Conservation (phyloP, 2,797 vertebrate genomes). For the Brachymystax lenok region DNA sequence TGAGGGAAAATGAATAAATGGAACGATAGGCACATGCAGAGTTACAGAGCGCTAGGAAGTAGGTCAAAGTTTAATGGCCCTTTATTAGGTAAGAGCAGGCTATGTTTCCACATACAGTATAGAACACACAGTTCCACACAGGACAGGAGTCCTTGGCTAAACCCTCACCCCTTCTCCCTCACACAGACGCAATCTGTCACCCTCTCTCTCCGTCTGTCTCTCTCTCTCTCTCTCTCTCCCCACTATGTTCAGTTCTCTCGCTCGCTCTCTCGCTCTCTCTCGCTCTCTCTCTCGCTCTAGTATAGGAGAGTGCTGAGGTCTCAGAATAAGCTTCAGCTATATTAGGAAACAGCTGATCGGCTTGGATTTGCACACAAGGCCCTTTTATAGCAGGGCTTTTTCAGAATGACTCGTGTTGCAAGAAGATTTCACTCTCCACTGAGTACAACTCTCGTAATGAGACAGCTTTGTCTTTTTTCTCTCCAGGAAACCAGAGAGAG, state of each 20-base stretch:
- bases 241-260: too few species aligned
- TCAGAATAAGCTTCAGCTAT: slow-evolving; percentile 42
- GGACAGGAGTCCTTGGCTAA: background rate
- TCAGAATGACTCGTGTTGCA: slow-evolving; percentile 59
- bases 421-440: slow-evolving; percentile 50
- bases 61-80: too few species aligned
- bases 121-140: background rate
- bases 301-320: background rate
- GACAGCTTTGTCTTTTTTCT: slow-evolving; percentile 16
- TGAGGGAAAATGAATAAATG: too few species aligned
- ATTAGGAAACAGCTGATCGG: slow-evolving; percentile 62
- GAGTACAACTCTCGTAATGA: slow-evolving; percentile 56
- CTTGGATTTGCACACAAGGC: slow-evolving; percentile 53
- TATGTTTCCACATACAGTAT: background rate
- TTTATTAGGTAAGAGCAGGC: background rate
- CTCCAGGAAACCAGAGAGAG: slow-evolving; percentile 12
- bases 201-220: background rate
- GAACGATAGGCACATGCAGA: too few species aligned
- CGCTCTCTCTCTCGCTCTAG: too few species aligned
- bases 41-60: too few species aligned
- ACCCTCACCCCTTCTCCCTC: background rate
- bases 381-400: slow-evolving; percentile 53
- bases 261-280: too few species aligned
- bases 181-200: too few species aligned
- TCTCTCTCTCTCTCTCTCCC: too few species aligned